Conservation (phyloP, 2,797 vertebrate species). For the Cichlasoma orientale region DNA sequence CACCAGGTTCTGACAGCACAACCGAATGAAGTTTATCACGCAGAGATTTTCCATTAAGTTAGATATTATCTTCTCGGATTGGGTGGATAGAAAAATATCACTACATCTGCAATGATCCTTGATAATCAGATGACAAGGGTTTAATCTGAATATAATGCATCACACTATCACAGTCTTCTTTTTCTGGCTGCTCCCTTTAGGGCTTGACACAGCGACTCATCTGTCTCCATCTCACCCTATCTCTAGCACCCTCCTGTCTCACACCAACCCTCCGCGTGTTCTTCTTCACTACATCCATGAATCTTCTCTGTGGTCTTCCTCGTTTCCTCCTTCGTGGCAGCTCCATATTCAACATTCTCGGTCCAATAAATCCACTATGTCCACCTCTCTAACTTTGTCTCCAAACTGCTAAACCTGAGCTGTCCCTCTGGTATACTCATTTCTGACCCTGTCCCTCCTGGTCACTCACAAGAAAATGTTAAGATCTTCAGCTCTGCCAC, state of each 20-base stretch:
- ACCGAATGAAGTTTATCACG: background rate
- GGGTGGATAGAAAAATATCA: fast-evolving
- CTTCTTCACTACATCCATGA: background rate
- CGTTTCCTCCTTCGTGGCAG: background rate
- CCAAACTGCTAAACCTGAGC: too few species aligned
- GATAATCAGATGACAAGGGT: background rate
- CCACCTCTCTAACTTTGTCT: too few species aligned
- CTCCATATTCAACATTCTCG: background rate
- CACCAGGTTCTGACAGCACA: background rate
- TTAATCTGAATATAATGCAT: background rate
- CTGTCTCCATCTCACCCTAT: background rate
- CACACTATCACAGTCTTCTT: background rate
- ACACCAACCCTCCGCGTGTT: background rate
- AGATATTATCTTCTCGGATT: background rate
- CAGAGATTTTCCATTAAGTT: background rate
- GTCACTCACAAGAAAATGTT: too few species aligned
- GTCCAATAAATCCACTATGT: too few species aligned
- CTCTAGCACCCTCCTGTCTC: background rate
- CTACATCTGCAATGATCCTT: background rate
- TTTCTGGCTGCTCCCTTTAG: background rate
- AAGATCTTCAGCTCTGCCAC: too few species aligned
- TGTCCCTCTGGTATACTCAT: too few species aligned
- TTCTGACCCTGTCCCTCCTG: too few species aligned
- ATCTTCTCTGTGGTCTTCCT: background rate
- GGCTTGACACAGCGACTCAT: background rate